A percentile compares a stretch with the other conserved stretches of the same genome.
These are phyloP conservation scores for Lepidurus couesii DNA, from an alignment of 1,140 invertebrate species.

Conservation along the genomic window DNA sequence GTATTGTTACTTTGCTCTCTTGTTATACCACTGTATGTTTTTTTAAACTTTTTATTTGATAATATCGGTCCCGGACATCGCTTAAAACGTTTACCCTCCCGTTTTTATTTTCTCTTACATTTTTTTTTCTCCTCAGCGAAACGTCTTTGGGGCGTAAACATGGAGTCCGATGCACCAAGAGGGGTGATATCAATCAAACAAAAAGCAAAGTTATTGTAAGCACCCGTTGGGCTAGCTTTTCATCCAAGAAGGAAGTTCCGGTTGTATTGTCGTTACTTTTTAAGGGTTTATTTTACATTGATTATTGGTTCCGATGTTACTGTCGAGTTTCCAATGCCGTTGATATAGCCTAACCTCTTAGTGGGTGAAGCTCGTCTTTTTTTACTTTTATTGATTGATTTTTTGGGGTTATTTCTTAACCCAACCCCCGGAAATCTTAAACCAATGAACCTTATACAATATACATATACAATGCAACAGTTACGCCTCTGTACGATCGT, in stretches of 20 bases:
- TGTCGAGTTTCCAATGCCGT: background rate
- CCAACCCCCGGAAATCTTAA: background rate
- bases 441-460: background rate
- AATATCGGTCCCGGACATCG: constrained; percentile 9
- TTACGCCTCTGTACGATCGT: too few relatives aligned
- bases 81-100: constrained; percentile 16
- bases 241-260: constrained; percentile 2
- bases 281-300: constrained; percentile 6
- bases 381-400: background rate
- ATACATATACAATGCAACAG: too few relatives aligned
- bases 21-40: background rate
- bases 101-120: background rate
- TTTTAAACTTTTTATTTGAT: background rate
- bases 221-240: background rate
- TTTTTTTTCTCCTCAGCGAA: background rate
- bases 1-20: constrained; percentile 2
- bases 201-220: constrained; percentile 16
- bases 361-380: background rate
- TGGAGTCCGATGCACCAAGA: background rate
- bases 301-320: constrained; percentile 5
- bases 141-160: constrained; percentile 10
- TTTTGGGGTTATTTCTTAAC: background rate
- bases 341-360: background rate
- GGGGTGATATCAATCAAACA: constrained; percentile 19
- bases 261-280: constrained; percentile 6